Percentiles rank a stretch among this genome's conserved stretches.
Conservation (phyloP, 2,113 vertebrate species). For the Prolemur simus region DNA sequence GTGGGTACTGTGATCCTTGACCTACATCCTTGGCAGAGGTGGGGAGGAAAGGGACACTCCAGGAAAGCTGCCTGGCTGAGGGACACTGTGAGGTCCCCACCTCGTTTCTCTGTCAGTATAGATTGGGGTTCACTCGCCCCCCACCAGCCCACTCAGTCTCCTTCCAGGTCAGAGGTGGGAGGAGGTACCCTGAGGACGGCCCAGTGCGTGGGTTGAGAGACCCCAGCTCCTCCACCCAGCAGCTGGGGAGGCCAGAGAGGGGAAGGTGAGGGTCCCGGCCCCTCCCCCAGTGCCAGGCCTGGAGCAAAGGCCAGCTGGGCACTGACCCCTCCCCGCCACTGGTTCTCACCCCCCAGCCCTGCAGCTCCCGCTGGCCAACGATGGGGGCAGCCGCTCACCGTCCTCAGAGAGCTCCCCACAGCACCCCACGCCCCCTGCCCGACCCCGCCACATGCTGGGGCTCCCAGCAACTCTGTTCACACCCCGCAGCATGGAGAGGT, state of each 20-base stretch:
- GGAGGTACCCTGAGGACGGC: not conserved
- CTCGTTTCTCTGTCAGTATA: not conserved
- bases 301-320: not conserved
- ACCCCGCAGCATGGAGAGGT: conserved; percentile 94
- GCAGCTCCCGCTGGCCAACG: conserved; percentile 92
- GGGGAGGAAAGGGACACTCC: not conserved
- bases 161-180: not conserved
- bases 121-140: not conserved
- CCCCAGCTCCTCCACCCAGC: not conserved
- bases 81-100: not conserved
- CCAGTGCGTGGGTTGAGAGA: not conserved
- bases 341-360: conserved; percentile 84
- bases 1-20: not conserved
- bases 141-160: not conserved
- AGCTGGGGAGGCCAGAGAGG: not conserved
- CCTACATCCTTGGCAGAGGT: not conserved
- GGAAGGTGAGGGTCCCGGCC: not conserved
- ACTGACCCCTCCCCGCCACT: not conserved
- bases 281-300: not conserved
- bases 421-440: conserved; percentile 88
- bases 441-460: conserved; percentile 91
- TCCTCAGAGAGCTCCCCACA: conserved; percentile 93
- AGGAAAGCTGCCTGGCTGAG: not conserved
- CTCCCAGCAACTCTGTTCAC: conserved; percentile 87
- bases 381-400: conserved; percentile 91